These are phyloP conservation scores for Platycheirus albimanus DNA, from an alignment of 2,888 invertebrate species.

Conservation along the genomic window DNA sequence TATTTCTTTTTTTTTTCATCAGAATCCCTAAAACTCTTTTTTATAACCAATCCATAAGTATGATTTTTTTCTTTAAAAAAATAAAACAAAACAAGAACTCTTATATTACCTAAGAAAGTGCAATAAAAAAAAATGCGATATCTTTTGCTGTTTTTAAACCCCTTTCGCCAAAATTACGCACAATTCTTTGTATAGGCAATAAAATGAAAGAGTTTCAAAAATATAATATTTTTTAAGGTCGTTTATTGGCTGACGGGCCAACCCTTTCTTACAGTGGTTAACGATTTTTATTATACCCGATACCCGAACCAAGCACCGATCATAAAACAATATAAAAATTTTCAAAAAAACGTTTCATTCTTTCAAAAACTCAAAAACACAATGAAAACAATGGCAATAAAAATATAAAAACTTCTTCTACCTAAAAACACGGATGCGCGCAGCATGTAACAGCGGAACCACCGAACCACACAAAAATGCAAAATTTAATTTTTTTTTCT, in stretches of 20 bases:
- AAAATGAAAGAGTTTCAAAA: conserved; percentile 57
- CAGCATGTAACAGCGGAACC: conserved; percentile 53
- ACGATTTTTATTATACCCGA: conserved; percentile 39
- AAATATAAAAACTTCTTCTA: conserved; percentile 27
- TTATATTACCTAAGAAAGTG: conserved; percentile 48
- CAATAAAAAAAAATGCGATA: conserved; percentile 39
- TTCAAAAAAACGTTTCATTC: conserved; percentile 20
- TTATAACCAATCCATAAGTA: conserved; percentile 4
- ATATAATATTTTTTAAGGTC: conserved; percentile 6
- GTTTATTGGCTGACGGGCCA: conserved; percentile 36
- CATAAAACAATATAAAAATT: conserved; percentile 31
- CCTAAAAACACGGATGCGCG: conserved; percentile 33
- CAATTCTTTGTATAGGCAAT: neutral
- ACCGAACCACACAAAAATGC: conserved; percentile 66
- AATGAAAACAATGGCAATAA: conserved; percentile 32
- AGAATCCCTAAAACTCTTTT: conserved; percentile 1
- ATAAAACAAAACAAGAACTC: neutral
- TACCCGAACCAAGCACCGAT: no score
- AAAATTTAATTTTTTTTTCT: conserved; percentile 32
- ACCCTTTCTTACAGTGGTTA: conserved; percentile 62
- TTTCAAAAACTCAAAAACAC: conserved; percentile 42
- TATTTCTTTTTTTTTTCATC: neutral
- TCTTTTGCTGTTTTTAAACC: conserved; percentile 13
- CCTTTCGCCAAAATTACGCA: conserved; percentile 41
- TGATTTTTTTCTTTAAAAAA: no score